Evolutionary conservation across 2,888 invertebrate species (phyloP), one percentile per base, ranked within the genome.

Genomic region (Rotaria macrura): DNA sequence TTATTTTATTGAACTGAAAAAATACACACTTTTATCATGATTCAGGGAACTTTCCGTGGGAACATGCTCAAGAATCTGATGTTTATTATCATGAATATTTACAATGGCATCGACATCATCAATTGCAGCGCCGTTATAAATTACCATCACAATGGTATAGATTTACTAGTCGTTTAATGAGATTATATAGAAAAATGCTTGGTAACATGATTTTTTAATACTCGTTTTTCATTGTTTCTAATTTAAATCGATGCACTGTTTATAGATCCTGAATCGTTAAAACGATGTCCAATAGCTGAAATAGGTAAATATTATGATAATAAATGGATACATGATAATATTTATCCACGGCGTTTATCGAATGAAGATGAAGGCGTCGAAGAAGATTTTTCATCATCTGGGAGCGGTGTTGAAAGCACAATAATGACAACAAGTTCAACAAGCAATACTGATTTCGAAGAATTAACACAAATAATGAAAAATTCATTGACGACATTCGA

Each of bases 161-260:
- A 89, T 94, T 97, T 87, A 95, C 96, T 7, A 95, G 96, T 2
- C 94, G 94, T 89, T 94, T 95, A 0, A 94, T 96, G 91, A 93
- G 95, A 90, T 93, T 97, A 92, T 95, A 97, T 89, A 94, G 96
- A 89, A 95, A 95, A 90, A 94, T 95, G 88, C 92, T 97, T 87
- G 96, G 79, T 79, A 79, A 79, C 0, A 65, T 47, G 2, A 43
- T 23, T 23, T 7, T 10, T 47, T 10, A 14, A 47, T 47, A 7
- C 10, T 10, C 2, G 10, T 12, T 3, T 47, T 7, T 10, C 1
- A 7, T 47, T 9, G 1, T 47, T 47, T 47, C 2, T 6, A 47
- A 47, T 20, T 7, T 23, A 65, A 65, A 29, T 65, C 12, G 0
- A 29, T 65, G 4, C 0, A 43, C 25, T 9, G 1, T 43, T 74